A percentile compares a stretch with the other conserved stretches of the same genome.
phyloP scores from a whole-genome alignment of 2,888 invertebrate species.

The Noctua janthina region DNA sequence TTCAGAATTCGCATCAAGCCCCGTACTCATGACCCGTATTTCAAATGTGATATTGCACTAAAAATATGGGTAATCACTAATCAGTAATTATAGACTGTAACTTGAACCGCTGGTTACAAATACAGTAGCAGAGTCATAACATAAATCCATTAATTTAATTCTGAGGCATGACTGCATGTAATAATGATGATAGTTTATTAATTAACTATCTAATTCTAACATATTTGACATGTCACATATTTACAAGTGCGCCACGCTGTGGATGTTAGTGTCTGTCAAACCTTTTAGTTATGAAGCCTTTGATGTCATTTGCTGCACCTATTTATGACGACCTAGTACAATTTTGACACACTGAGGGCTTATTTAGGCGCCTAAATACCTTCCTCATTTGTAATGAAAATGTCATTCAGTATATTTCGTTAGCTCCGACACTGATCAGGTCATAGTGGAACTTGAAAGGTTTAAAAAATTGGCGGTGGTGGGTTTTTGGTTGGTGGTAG shows the following conservation, averaged over 20 bases:
- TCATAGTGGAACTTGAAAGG: not conserved
- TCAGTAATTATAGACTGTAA: not conserved
- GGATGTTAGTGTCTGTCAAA: conserved; percentile 70
- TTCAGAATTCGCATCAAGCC: conserved; percentile 9
- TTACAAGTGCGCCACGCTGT: conserved; percentile 71
- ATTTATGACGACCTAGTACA: conserved; percentile 4
- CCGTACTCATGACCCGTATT: not conserved
- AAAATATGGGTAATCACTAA: not conserved
- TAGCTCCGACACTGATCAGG: not conserved
- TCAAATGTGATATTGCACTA: not conserved
- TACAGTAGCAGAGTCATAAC: not conserved
- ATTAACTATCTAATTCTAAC: not conserved
- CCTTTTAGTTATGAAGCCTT: conserved; percentile 60
- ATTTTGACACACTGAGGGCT: conserved; percentile 9
- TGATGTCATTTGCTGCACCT: conserved; percentile 23
- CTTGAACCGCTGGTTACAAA: not conserved
- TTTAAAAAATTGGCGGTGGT: not conserved
- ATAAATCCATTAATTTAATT: not conserved
- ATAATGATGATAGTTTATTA: not conserved
- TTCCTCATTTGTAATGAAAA: not conserved
- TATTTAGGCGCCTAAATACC: not conserved
- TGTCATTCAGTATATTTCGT: not conserved
- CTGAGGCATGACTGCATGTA: not conserved
- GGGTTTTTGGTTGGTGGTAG: not conserved
- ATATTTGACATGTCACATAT: conserved; percentile 60